Evolutionary conservation across 2,113 vertebrate genomes (phyloP).

Genomic region (Lamprotornis superbus): DNA sequence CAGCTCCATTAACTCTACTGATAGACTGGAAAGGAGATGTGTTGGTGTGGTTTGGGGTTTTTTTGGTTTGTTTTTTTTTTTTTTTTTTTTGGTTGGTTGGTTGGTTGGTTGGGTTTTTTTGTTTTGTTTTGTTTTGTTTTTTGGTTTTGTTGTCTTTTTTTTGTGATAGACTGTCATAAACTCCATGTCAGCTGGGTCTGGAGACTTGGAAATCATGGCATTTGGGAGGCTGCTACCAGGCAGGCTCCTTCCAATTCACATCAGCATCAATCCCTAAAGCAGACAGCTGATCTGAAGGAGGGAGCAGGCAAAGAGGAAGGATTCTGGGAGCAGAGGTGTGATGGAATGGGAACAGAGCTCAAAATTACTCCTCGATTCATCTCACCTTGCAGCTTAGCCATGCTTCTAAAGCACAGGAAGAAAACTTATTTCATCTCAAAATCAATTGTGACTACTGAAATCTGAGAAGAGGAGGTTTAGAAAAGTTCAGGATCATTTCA

Average conservation of each 20-base stretch:
- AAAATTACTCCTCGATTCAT: not conserved
- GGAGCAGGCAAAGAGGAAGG: not conserved
- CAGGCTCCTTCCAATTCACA: not conserved
- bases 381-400: not conserved
- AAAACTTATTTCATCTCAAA: not conserved
- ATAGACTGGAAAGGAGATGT: not conserved
- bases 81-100: too few species aligned
- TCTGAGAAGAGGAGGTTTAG: not conserved
- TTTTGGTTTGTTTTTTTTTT: not conserved
- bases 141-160: not conserved
- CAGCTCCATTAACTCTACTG: conserved; percentile 10
- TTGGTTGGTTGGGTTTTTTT: too few species aligned
- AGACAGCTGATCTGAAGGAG: not conserved
- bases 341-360: not conserved
- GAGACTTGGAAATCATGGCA: not conserved
- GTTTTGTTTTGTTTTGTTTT: too few species aligned
- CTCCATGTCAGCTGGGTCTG: not conserved
- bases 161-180: not conserved
- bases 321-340: not conserved
- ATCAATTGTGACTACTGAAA: not conserved
- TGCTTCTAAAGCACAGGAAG: not conserved
- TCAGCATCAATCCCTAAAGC: not conserved
- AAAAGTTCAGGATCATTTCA: not conserved
- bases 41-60: not conserved
- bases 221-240: not conserved